Evolutionary conservation across 2,797 vertebrate species (phyloP).

Genomic region (Alectoris magna): DNA sequence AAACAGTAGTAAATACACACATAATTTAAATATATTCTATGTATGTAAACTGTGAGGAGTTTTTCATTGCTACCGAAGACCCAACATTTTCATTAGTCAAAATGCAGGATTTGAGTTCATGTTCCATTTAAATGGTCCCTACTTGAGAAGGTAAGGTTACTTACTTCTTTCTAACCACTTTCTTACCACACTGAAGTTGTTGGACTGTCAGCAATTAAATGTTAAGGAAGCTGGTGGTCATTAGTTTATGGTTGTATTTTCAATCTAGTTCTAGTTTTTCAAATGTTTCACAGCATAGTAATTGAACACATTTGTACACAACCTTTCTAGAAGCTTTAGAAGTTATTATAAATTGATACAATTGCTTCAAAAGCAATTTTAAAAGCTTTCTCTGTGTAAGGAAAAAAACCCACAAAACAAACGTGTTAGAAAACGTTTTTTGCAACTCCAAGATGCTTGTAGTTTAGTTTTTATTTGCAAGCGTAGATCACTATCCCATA

Average conservation of each 20-base stretch:
- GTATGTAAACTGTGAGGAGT: not conserved
- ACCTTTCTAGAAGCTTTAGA: too few species aligned
- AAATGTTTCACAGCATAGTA: not conserved
- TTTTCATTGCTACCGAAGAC: not conserved
- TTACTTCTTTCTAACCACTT: not conserved
- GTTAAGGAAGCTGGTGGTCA: not conserved
- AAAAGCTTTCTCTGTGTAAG: not conserved
- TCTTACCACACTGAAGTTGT: not conserved
- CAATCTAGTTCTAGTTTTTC: not conserved
- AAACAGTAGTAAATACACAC: not conserved
- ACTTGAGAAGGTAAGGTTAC: not conserved
- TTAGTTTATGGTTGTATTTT: not conserved
- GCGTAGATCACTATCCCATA: not conserved
- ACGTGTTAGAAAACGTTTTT: not conserved
- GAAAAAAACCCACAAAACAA: not conserved
- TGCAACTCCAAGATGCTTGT: not conserved
- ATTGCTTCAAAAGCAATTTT: not conserved
- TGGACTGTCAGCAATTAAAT: not conserved
- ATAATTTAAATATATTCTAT: not conserved
- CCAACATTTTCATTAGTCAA: not conserved
- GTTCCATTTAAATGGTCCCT: not conserved
- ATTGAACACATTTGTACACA: not conserved
- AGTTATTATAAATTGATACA: not conserved
- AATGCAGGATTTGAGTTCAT: not conserved
- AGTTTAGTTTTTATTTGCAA: not conserved